Evolutionary conservation across 2,888 invertebrate genomes (phyloP).

Genomic region (Tetheella fluctuosa): DNA sequence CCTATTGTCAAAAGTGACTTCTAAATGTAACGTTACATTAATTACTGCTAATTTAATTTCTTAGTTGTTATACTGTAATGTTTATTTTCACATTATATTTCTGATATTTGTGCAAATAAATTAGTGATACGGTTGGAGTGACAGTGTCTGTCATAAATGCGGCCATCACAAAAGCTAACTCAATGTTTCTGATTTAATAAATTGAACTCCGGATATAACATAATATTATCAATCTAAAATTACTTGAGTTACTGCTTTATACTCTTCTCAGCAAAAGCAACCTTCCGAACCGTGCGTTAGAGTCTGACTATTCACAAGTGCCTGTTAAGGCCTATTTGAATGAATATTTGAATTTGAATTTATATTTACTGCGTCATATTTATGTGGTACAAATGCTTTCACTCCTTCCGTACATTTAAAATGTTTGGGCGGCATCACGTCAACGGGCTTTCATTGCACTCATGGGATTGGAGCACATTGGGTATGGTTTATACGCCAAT

Average conservation of each 20-base stretch:
- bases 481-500: slow-evolving; percentile 50
- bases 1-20: too few species aligned
- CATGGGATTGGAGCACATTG: slow-evolving; percentile 52
- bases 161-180: not conserved
- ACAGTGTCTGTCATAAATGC: not conserved
- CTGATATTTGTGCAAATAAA: not conserved
- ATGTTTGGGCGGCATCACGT: slow-evolving; percentile 32
- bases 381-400: slow-evolving; percentile 7
- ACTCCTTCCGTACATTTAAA: not conserved
- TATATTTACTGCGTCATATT: not conserved
- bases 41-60: not conserved
- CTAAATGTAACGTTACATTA: too few species aligned
- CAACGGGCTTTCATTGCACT: slow-evolving; percentile 63
- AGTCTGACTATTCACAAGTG: too few species aligned
- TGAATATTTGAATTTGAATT: too few species aligned
- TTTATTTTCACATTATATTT: not conserved
- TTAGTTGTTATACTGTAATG: not conserved
- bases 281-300: too few species aligned
- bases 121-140: not conserved
- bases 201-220: too few species aligned
- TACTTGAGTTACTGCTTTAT: too few species aligned
- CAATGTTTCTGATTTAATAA: not conserved
- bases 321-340: too few species aligned
- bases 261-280: too few species aligned
- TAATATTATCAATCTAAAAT: too few species aligned